Base-by-base conservation (phyloP, 2,113 vertebrate species). In the Gobius niger region DNA sequence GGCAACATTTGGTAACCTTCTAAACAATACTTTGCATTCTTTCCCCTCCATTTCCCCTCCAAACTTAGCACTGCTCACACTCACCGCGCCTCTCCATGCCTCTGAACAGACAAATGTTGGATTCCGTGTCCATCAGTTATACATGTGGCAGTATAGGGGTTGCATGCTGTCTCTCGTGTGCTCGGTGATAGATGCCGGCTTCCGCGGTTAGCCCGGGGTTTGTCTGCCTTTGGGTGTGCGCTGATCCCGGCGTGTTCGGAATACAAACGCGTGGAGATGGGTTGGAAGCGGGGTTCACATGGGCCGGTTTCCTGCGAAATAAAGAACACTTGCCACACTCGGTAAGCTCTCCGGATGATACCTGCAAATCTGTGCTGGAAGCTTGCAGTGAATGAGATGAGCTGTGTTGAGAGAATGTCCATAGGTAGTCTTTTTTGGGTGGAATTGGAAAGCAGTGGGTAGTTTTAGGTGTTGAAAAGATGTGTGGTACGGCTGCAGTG, bases 51-150 rank as follows among this genome's bases (percentile, higher is more conserved):
- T n/a, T 60, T 42, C 7, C 10, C 9, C 40, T 60, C 40, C 57
- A 42, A 13, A 12, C 40, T 9, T 7, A 16, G 5, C 40, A 6
- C 40, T 60, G 57, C 57, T n/a, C 40, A 42, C 40, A 10, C 40
- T 47, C 2, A 60, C 42, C 3, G 8, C 3, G 16, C 3, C 6
- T 47, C n/a, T n/a, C 16, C 52, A 44, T 46, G 13, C 10, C 24
- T 42, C 34, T 42, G 50, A 62, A 65, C 14, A 34, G 50, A 62
- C 11, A 60, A 42, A 60, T 42, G n/a, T 44, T 60, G 57, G 42
- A 60, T 60, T 44, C 57, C 8, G 8, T n/a, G 15, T 60, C 57
- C 57, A 60, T 44, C 40, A 42, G 15, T 60, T 44, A 42, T n/a
- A 34, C 24, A 4, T 60, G 57, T 54, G 52, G 52, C 52, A 54